These are phyloP conservation scores for Megaceryle maxima DNA, from an alignment of 2,113 vertebrate species.

Conservation along the genomic window DNA sequence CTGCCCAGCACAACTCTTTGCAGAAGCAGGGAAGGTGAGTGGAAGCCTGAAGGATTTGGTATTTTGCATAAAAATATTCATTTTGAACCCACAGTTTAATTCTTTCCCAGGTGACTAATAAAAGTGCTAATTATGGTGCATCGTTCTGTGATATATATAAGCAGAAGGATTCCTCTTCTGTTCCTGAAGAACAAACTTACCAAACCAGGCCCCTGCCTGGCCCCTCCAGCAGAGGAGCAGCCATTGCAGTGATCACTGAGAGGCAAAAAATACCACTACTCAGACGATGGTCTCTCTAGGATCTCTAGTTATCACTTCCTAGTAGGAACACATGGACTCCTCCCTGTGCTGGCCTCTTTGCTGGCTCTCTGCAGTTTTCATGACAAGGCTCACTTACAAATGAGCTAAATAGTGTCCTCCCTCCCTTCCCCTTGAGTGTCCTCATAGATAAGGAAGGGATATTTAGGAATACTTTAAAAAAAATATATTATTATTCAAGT, in stretches of 20 bases:
- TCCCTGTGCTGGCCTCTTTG: neutral
- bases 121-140: neutral
- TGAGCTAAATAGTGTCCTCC: neutral
- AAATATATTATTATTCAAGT: neutral
- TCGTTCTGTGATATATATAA: neutral
- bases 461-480: neutral
- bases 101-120: neutral
- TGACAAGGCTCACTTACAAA: neutral
- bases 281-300: neutral
- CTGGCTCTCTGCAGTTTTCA: neutral
- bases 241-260: neutral
- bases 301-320: accelerated
- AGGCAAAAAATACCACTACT: neutral
- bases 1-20: neutral
- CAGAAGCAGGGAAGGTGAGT: neutral
- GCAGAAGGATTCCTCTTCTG: neutral
- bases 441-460: neutral
- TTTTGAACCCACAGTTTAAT: neutral
- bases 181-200: neutral
- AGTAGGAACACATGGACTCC: neutral
- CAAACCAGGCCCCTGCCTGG: neutral
- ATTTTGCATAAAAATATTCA: neutral
- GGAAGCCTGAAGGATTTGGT: neutral
- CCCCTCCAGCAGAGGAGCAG: neutral
- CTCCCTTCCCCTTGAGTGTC: neutral